Conservation (phyloP, 2,888 invertebrate genomes). For the Tetropium fuscum region DNA sequence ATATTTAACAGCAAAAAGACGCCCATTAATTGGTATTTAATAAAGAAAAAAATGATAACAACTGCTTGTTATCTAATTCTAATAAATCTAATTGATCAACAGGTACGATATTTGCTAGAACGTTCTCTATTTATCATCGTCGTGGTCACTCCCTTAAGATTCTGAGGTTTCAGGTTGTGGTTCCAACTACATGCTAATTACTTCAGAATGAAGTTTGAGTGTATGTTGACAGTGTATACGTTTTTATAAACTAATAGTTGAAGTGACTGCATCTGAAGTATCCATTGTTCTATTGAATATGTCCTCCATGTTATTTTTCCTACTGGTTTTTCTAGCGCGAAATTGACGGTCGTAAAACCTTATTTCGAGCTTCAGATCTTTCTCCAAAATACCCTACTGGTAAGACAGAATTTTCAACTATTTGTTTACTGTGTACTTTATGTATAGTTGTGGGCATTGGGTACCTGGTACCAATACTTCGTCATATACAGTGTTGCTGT, state of each 20-base stretch:
- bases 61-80: no score
- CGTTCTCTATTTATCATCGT: no score
- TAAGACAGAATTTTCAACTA: conserved; percentile 15
- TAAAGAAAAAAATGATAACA: no score
- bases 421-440: conserved; percentile 14
- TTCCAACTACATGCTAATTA: neutral
- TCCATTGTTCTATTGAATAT: conserved; percentile 25
- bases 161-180: no score
- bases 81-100: no score
- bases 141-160: no score
- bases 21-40: no score
- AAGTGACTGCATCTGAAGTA: conserved; percentile 22
- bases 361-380: conserved; percentile 19
- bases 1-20: no score
- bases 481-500: neutral
- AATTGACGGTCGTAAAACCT: conserved; percentile 18
- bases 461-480: neutral
- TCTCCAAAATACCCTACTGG: conserved; percentile 19
- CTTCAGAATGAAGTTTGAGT: neutral
- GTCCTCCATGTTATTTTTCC: conserved; percentile 18
- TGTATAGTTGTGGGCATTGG: conserved; percentile 5
- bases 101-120: no score
- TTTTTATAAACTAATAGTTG: conserved; percentile 4
- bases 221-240: neutral
- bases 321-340: conserved; percentile 21